Evolutionary conservation across 2,888 invertebrate species (phyloP), one percentile per base, ranked within the genome.

Genomic region (Desoria tigrina): DNA sequence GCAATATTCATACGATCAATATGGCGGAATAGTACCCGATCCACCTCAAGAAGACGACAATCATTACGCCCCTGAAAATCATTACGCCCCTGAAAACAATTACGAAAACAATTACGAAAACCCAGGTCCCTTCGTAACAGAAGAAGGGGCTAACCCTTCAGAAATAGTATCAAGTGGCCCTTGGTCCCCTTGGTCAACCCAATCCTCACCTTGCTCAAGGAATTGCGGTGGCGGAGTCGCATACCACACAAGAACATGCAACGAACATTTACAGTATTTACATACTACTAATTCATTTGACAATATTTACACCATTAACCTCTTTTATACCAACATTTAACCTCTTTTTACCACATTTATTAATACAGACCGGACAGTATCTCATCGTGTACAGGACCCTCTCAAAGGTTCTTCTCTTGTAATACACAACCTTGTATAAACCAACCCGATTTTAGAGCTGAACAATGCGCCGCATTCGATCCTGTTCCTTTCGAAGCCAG

Each of bases 151-250:
- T 7, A 32, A 32, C 11, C 32, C 32, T 32, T n/a, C n/a, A n/a
- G 32, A 32, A 32, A 4, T 32, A 7, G 32, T 32, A 4, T 32
- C 32, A 7, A 32, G 11, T 32, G 32, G 32, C 4, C 11, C 11
- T 32, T 32, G 32, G 32, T 4, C 4, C 6, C 32, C 4, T 7
- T 32, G 32, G 32, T 32, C 32, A 32, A 32, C 32, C n/a, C n/a
- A n/a, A n/a, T n/a, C n/a, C n/a, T n/a, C 89, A 27, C 85, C 88
- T 61, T 98, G 97, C 81, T 94, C 94, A 3, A 84, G 94, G 71
- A 86, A 90, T 23, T 98, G 97, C 79, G 97, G 96, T 0, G 92
- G 94, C 16, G 97, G 97, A 60, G 94, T 96, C 24, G 88, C 92
- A 70, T 87, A 86, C 77, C 93, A 94, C 82, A 87, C 87, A 65